These are phyloP conservation scores for Mizuhopecten yessoensis DNA, from an alignment of 1,140 invertebrate genomes.

Conservation along the genomic window DNA sequence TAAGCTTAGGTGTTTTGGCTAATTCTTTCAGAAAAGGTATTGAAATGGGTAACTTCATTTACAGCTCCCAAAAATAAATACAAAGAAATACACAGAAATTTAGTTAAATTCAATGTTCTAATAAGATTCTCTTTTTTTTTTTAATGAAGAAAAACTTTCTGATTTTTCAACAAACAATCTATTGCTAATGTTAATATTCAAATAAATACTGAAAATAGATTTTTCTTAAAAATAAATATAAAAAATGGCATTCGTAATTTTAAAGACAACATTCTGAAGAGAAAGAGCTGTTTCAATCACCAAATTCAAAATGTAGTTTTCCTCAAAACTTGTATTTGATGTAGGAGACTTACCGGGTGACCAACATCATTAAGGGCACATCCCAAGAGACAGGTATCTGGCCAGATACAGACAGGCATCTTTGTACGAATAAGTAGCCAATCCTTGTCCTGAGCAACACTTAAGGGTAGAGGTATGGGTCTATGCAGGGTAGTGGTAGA, in stretches of 20 bases:
- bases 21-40: neutral
- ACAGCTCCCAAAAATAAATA: neutral
- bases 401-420: constrained; percentile 76
- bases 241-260: neutral
- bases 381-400: constrained; percentile 73
- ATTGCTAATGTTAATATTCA: neutral
- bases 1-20: neutral
- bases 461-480: constrained; percentile 63
- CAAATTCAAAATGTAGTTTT: neutral
- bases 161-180: too few species aligned
- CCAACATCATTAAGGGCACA: constrained; percentile 68
- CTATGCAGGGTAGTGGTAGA: constrained; percentile 60
- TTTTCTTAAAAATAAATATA: neutral
- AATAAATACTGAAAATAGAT: neutral
- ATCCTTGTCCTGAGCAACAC: constrained; percentile 71
- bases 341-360: constrained; percentile 53
- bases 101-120: neutral
- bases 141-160: neutral
- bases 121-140: neutral
- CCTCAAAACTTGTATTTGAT: neutral
- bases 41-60: neutral
- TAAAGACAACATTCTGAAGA: neutral
- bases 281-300: too few species aligned
- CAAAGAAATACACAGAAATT: neutral
- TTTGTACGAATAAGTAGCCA: constrained; percentile 70